These are phyloP conservation scores for Sphaerodactylus townsendi DNA, from an alignment of 2,113 vertebrate species.

Conservation along the genomic window DNA sequence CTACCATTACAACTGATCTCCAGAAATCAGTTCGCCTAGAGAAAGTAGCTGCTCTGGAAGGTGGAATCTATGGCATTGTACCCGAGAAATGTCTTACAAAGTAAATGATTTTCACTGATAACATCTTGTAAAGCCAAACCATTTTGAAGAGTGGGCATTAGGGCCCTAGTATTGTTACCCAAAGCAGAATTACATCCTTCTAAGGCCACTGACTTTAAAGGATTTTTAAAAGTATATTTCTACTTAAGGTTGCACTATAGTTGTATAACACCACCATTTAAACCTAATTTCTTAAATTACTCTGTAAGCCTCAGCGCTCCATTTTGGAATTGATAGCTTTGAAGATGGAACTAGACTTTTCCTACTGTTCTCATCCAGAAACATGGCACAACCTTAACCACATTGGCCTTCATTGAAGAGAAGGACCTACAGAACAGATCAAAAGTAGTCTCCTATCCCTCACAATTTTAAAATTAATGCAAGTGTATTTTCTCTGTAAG, in stretches of 20 bases:
- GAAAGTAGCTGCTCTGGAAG: too few species aligned
- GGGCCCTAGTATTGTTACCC: neutral
- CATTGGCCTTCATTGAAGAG: neutral
- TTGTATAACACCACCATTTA: neutral
- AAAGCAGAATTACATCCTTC: too few species aligned
- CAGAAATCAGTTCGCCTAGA: too few species aligned
- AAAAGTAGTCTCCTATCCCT: fast-evolving
- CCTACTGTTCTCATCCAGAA: neutral
- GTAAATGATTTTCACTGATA: neutral
- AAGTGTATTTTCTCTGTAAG: neutral
- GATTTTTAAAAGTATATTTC: too few species aligned
- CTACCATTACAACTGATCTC: too few species aligned
- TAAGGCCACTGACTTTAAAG: too few species aligned
- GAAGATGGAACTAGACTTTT: neutral
- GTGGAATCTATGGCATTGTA: too few species aligned
- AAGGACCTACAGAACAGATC: fast-evolving
- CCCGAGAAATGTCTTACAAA: neutral
- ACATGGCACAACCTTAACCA: neutral
- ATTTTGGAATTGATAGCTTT: neutral
- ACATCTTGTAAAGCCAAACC: neutral
- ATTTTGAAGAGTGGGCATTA: neutral
- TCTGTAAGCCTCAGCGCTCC: neutral
- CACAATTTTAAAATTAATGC: neutral
- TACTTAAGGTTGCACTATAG: neutral
- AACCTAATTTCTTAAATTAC: neutral